Evolutionary conservation across 2,113 vertebrate genomes (phyloP).

Genomic region (Hippolais icterina): DNA sequence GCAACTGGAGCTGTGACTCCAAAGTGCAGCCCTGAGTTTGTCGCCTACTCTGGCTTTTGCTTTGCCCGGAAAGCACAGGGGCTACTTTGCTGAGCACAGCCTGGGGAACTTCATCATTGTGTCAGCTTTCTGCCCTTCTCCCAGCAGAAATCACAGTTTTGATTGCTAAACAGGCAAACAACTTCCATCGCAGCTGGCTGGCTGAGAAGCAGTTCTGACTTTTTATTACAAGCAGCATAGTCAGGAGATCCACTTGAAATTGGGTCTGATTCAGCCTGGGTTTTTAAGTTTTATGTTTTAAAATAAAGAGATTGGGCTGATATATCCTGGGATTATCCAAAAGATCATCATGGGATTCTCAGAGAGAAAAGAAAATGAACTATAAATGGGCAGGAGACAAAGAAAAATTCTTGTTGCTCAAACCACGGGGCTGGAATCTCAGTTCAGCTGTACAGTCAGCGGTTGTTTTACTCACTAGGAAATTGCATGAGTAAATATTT

Average conservation of each 20-base stretch:
- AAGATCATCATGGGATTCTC: neutral
- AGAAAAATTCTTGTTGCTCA: slow-evolving; percentile 3
- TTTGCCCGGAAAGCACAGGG: neutral
- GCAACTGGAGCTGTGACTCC: slow-evolving; percentile 41
- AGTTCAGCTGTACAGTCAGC: neutral
- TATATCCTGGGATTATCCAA: neutral
- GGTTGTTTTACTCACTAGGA: slow-evolving; percentile 57
- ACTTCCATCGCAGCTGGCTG: neutral
- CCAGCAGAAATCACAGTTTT: neutral
- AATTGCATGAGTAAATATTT: slow-evolving; percentile 69
- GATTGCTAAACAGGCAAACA: neutral
- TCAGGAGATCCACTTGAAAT: rapidly evolving
- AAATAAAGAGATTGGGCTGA: neutral
- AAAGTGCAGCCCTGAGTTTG: neutral
- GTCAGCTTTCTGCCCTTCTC: neutral
- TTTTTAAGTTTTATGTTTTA: neutral
- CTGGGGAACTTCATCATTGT: neutral
- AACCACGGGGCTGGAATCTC: slow-evolving; percentile 22
- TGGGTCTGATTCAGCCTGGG: neutral
- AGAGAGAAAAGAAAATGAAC: neutral
- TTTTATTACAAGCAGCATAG: neutral
- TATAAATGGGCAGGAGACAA: slow-evolving; percentile 2
- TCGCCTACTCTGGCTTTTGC: neutral
- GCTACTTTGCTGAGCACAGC: neutral
- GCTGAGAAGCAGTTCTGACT: neutral